Evolutionary conservation across 2,113 vertebrate species (phyloP).

Genomic region (Strigops habroptila): DNA sequence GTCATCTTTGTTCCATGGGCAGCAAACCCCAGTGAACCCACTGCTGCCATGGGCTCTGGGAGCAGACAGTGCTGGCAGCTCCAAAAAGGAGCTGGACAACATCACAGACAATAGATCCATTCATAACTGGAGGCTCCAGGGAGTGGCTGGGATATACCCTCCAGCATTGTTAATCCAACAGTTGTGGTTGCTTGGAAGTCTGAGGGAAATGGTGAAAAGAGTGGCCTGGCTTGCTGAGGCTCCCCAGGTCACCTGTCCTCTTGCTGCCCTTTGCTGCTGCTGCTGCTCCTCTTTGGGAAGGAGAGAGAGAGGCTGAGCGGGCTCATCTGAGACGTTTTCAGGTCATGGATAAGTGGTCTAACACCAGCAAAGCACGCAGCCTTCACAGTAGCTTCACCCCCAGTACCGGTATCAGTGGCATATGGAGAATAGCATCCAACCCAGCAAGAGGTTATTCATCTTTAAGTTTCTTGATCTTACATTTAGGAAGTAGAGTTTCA

Average conservation of each 20-base stretch:
- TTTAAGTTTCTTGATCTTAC: not conserved
- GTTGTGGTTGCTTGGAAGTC: fast-evolving
- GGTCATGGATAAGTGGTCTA: fast-evolving
- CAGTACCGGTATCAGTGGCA: fast-evolving
- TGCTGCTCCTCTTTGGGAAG: not conserved
- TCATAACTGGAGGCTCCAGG: not conserved
- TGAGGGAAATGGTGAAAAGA: fast-evolving
- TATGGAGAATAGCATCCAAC: not conserved
- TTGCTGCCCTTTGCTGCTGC: fast-evolving
- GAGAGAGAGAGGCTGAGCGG: no score
- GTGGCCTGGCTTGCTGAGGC: fast-evolving
- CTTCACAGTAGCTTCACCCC: not conserved
- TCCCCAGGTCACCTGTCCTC: not conserved
- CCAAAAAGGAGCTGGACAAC: not conserved
- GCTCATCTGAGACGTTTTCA: not conserved
- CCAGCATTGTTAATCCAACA: fast-evolving
- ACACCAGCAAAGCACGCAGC: fast-evolving
- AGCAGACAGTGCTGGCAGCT: not conserved
- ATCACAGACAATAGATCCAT: not conserved
- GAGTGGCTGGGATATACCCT: fast-evolving
- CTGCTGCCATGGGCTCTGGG: no score
- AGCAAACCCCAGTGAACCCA: fast-evolving
- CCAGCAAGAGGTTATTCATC: not conserved
- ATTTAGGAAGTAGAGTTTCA: not conserved
- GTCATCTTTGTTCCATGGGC: fast-evolving